These are phyloP conservation scores for Tyrophagus putrescentiae DNA, from an alignment of 1,140 invertebrate genomes.

Conservation along the genomic window DNA sequence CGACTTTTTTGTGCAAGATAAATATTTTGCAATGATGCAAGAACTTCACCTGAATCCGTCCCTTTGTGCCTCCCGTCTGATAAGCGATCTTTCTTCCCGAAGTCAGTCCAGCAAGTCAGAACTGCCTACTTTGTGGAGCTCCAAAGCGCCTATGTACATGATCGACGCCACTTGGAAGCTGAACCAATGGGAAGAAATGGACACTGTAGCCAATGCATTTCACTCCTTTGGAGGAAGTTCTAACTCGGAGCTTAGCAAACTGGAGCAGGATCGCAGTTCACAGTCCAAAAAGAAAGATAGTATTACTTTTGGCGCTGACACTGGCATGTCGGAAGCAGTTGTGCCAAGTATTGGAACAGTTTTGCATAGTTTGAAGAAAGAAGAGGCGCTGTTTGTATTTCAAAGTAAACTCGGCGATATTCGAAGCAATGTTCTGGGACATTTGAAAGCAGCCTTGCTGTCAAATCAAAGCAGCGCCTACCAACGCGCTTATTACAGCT, in stretches of 20 bases:
- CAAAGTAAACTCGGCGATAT: not conserved
- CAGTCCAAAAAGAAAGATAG: not conserved
- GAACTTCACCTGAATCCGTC: not conserved
- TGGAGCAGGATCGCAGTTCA: not conserved
- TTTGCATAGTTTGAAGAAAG: not conserved
- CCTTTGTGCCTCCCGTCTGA: not conserved
- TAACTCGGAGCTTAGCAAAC: not conserved
- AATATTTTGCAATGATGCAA: not conserved
- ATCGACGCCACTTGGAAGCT: not conserved
- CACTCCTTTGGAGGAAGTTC: not conserved
- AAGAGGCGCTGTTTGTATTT: slow-evolving; percentile 3
- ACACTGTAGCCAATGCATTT: not conserved
- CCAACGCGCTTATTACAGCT: not conserved
- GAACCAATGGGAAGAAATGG: not conserved
- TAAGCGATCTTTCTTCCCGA: too few relatives aligned
- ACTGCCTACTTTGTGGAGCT: too few relatives aligned
- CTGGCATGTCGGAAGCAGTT: too few relatives aligned
- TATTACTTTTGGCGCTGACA: not conserved
- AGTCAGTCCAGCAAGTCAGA: too few relatives aligned
- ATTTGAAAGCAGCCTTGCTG: not conserved
- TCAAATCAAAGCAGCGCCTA: not conserved
- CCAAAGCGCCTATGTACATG: too few relatives aligned
- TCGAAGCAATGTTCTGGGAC: not conserved
- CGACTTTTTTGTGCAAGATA: too few relatives aligned
- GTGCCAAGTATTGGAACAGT: not conserved